Conservation (phyloP, 2,797 vertebrate genomes). For the Pipistrellus pipistrellus region DNA sequence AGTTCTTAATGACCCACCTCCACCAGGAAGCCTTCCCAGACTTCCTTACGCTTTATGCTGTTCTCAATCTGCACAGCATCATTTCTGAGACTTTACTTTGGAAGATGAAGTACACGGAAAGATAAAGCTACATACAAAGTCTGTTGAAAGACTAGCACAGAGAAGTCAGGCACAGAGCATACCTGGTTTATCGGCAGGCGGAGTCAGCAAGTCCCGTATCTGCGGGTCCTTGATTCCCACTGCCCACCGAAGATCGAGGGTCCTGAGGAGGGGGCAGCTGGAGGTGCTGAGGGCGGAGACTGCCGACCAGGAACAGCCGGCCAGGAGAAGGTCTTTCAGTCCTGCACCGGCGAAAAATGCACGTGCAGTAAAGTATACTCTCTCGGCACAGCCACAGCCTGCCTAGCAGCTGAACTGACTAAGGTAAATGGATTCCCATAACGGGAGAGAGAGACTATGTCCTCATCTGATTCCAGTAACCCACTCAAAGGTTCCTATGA, state of each 20-base stretch:
- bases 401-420: neutral
- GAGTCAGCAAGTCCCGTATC: conserved; percentile 96
- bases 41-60: conserved; percentile 22
- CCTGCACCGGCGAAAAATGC: conserved; percentile 86
- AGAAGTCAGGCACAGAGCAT: conserved; percentile 68
- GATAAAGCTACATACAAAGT: neutral
- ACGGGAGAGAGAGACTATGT: neutral
- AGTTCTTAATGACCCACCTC: conserved; percentile 7
- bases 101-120: neutral
- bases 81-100: conserved; percentile 32
- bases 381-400: neutral
- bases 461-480: conserved; percentile 5
- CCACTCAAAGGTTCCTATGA: neutral
- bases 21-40: neutral
- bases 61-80: neutral
- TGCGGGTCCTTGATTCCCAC: conserved; percentile 97
- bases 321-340: conserved; percentile 96
- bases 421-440: neutral
- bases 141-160: neutral
- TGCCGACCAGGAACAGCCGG: conserved; percentile 96
- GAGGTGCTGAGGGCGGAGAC: conserved; percentile 97
- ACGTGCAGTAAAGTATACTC: neutral
- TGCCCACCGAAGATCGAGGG: conserved; percentile 97
- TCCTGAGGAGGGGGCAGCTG: conserved; percentile 97
- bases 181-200: conserved; percentile 94